A percentile compares a stretch with the other conserved stretches of the same genome.
phyloP scores from a whole-genome alignment of 2,113 vertebrate genomes.

The Notarius lentiginosus region DNA sequence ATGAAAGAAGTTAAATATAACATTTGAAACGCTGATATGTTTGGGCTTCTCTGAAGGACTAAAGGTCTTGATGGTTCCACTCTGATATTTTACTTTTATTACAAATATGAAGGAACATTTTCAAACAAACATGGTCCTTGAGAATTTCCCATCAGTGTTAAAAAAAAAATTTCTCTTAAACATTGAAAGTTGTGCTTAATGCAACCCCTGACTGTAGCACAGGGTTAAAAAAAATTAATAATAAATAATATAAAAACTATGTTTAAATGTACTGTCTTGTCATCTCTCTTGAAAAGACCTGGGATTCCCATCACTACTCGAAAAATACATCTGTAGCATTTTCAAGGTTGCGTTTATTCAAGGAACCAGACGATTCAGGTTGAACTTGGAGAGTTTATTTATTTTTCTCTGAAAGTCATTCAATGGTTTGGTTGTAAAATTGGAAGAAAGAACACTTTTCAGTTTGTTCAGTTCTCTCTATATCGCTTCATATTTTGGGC shows the following conservation, averaged over 20 bases:
- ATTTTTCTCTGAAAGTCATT: background rate
- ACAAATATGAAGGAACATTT: no score
- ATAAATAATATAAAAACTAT: background rate
- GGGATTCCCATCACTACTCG: background rate
- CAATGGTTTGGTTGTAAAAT: background rate
- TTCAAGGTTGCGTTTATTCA: background rate
- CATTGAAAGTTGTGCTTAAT: background rate
- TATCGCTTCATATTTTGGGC: background rate
- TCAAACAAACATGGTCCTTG: no score
- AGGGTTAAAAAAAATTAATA: background rate
- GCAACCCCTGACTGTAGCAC: background rate
- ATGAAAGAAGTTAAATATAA: no score
- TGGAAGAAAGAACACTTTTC: background rate
- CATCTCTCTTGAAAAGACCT: background rate
- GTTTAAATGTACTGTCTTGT: background rate
- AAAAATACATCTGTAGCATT: background rate
- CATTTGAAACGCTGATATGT: no score
- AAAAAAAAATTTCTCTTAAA: background rate
- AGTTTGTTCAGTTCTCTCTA: background rate
- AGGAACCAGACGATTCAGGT: background rate
- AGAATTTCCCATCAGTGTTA: background rate
- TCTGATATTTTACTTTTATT: no score
- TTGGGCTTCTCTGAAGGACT: no score
- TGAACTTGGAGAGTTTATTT: background rate
- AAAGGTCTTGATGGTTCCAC: no score